A percentile compares a stretch with the other conserved stretches of the same genome.
phyloP scores from a whole-genome alignment of 2,888 invertebrate genomes.

The Platycnemis pennipes region DNA sequence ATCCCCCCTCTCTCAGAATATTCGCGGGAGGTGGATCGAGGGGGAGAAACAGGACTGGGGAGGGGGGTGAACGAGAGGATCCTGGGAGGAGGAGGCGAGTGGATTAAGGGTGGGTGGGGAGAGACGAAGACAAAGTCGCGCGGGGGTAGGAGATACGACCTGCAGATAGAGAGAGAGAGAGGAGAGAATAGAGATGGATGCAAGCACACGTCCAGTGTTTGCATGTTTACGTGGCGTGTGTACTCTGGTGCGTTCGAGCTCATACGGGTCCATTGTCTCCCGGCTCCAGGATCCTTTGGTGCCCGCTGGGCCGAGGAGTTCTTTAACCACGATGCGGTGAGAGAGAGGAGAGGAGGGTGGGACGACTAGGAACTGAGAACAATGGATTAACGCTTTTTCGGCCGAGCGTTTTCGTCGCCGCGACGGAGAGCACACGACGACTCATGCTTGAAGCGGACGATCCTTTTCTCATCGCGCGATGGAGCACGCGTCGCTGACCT shows the following conservation, averaged over 20 bases:
- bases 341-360: neutral
- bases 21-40: neutral
- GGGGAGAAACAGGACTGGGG: neutral
- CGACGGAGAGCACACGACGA: conserved; percentile 1
- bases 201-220: neutral
- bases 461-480: neutral
- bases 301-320: conserved; percentile 2
- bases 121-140: neutral
- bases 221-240: neutral
- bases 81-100: neutral
- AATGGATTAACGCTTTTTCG: conserved; percentile 1
- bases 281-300: conserved; percentile 4
- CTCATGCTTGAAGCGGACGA: neutral
- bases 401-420: neutral
- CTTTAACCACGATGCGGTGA: neutral
- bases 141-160: neutral
- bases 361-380: neutral
- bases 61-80: neutral
- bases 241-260: neutral
- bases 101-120: neutral
- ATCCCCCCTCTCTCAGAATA: neutral
- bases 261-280: conserved; percentile 55
- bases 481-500: neutral
- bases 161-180: neutral
- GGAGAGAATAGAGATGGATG: neutral